Percentiles rank a stretch among this genome's conserved stretches.
phyloP scores from a whole-genome alignment of 1,140 invertebrate genomes.

The Battus philenor region DNA sequence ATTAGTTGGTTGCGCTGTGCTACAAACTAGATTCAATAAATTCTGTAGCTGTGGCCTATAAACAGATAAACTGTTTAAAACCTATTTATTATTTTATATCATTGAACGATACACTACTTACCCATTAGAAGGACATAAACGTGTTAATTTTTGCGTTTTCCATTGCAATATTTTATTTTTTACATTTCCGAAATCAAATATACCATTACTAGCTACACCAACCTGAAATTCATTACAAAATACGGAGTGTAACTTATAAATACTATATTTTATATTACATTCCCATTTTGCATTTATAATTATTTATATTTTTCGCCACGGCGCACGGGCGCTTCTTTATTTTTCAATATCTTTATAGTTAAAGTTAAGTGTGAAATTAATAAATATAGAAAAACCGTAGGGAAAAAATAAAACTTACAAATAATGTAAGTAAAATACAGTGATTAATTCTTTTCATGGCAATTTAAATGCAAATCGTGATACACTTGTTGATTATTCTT shows the following conservation, averaged over 20 bases:
- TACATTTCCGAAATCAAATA: constrained; percentile 60
- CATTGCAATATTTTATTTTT: constrained; percentile 70
- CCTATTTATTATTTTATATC: neutral
- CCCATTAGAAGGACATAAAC: constrained; percentile 65
- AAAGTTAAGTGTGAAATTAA: neutral
- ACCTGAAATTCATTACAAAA: constrained; percentile 38
- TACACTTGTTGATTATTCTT: constrained; percentile 1
- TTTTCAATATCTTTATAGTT: neutral
- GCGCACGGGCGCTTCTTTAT: no score
- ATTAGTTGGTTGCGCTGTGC: constrained; percentile 72
- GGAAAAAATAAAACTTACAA: constrained; percentile 39
- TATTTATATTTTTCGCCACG: no score
- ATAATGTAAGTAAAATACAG: constrained; percentile 29
- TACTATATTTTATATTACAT: no score
- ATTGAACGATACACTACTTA: constrained; percentile 25
- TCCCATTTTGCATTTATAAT: no score
- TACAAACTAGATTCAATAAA: constrained; percentile 74
- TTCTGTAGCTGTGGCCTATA: constrained; percentile 65
- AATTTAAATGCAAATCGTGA: constrained; percentile 2
- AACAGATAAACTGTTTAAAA: constrained; percentile 13
- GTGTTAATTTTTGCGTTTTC: constrained; percentile 65
- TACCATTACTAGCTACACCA: constrained; percentile 49
- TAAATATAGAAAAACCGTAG: neutral
- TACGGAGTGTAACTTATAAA: no score
- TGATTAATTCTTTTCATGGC: constrained; percentile 33